These are phyloP conservation scores for Alouatta palliata DNA, from an alignment of 2,113 vertebrate species.

Conservation along the genomic window DNA sequence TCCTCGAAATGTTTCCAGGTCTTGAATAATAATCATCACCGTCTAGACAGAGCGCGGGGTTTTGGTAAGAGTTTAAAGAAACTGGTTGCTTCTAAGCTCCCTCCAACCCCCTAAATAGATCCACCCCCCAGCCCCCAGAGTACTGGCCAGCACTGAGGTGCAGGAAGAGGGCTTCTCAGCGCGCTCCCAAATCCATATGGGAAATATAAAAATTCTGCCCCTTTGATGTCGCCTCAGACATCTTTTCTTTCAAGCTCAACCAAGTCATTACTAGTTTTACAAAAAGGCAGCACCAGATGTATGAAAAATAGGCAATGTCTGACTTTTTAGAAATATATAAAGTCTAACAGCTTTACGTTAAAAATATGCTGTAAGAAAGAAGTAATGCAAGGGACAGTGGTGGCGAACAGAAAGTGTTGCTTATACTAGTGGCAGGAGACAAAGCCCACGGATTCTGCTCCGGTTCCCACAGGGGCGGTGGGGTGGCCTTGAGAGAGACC, in stretches of 20 bases:
- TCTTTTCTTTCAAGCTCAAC: slow-evolving; percentile 76
- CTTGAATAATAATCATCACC: slow-evolving; percentile 68
- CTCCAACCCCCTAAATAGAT: not conserved
- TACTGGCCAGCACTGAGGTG: slow-evolving; percentile 41
- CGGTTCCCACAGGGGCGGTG: not conserved
- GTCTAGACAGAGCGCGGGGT: slow-evolving; percentile 67
- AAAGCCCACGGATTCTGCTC: not conserved
- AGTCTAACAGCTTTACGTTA: slow-evolving; percentile 80
- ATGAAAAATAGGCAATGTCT: slow-evolving; percentile 84
- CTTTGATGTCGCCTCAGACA: slow-evolving; percentile 42
- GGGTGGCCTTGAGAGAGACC: not conserved
- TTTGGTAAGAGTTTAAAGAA: slow-evolving; percentile 66
- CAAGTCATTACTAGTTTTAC: slow-evolving; percentile 73
- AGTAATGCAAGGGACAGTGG: slow-evolving; percentile 74
- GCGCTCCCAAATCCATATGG: slow-evolving; percentile 18
- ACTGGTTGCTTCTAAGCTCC: not conserved
- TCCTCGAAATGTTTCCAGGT: slow-evolving; percentile 67
- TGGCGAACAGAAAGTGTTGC: slow-evolving; percentile 68
- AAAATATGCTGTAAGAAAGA: slow-evolving; percentile 82
- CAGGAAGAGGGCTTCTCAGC: not conserved
- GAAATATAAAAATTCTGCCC: slow-evolving; percentile 66
- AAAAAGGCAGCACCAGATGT: slow-evolving; percentile 86
- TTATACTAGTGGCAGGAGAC: slow-evolving; percentile 68
- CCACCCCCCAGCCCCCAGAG: slow-evolving; percentile 20
- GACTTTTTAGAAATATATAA: slow-evolving; percentile 83